phyloP scores from a whole-genome alignment of 2,888 invertebrate genomes.

The Diarsia mendica region DNA sequence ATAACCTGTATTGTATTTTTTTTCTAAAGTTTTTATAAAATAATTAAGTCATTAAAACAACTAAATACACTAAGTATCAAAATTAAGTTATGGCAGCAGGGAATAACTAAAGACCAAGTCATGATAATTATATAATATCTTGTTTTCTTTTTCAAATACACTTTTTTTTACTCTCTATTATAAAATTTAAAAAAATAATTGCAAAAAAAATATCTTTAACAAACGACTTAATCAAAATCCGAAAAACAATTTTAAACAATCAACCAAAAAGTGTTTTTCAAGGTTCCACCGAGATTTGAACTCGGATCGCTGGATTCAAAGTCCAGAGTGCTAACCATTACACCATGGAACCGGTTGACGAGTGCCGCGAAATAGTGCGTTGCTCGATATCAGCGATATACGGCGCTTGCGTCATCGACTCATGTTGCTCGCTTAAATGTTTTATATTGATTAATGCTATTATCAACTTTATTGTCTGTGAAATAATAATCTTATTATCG shows the following conservation, averaged over 20 bases:
- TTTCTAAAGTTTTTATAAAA: neutral
- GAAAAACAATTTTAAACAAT: neutral
- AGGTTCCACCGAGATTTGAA: constrained; percentile 95
- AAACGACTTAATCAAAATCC: constrained; percentile 61
- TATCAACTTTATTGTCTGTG: constrained; percentile 34
- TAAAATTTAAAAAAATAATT: neutral
- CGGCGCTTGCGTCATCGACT: constrained; percentile 51
- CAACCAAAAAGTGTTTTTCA: constrained; percentile 33
- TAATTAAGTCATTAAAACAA: too few relatives aligned
- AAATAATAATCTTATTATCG: constrained; percentile 26
- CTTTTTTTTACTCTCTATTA: neutral
- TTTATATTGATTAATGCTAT: constrained; percentile 30
- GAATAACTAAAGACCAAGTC: neutral
- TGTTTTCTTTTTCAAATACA: neutral
- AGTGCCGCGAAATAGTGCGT: constrained; percentile 62
- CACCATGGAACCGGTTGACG: constrained; percentile 92
- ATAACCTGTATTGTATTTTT: neutral
- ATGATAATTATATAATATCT: too few relatives aligned
- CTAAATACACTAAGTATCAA: too few relatives aligned
- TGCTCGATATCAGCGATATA: constrained; percentile 24
- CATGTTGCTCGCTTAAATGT: neutral
- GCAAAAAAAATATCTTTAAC: neutral
- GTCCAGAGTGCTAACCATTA: constrained; percentile 96
- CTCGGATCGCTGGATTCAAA: constrained; percentile 96
- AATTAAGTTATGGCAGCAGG: too few relatives aligned